phyloP scores from a whole-genome alignment of 2,888 invertebrate genomes.

The Sinotaia quadrata region DNA sequence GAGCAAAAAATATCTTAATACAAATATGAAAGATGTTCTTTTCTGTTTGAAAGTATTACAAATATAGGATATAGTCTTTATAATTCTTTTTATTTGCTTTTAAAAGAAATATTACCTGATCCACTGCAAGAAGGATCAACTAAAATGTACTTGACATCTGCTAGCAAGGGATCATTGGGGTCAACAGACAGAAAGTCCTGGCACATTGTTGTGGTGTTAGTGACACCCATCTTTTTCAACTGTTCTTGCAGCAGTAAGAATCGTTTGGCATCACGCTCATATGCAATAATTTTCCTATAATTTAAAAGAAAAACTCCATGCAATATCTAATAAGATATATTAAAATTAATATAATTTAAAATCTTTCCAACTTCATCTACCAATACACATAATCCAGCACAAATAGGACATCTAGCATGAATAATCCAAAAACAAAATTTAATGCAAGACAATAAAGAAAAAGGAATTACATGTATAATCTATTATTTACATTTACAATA shows the following conservation, averaged over 20 bases:
- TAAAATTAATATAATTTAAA: background rate
- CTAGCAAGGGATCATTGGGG: constrained; percentile 72
- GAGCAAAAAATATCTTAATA: too few relatives aligned
- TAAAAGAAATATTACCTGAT: constrained; percentile 78
- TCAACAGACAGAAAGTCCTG: constrained; percentile 83
- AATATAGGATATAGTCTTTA: too few relatives aligned
- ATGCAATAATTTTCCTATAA: constrained; percentile 80
- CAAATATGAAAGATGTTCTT: too few relatives aligned
- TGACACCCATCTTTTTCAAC: constrained; percentile 76
- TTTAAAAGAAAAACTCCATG: constrained; percentile 25
- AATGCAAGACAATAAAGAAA: too few relatives aligned
- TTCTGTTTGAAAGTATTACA: too few relatives aligned
- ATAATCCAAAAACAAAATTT: too few relatives aligned
- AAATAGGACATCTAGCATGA: too few relatives aligned
- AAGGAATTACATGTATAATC: too few relatives aligned
- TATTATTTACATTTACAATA: too few relatives aligned
- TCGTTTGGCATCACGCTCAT: constrained; percentile 80
- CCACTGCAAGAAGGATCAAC: constrained; percentile 98
- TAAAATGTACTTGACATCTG: constrained; percentile 86
- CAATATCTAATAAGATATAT: background rate
- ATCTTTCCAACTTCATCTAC: background rate
- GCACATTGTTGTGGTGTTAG: constrained; percentile 80
- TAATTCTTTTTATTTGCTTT: too few relatives aligned
- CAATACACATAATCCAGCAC: too few relatives aligned
- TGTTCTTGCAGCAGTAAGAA: constrained; percentile 55